Evolutionary conservation across 2,113 vertebrate species (phyloP), one percentile per base, ranked within the genome.

Genomic region (Anoura caudifer): DNA sequence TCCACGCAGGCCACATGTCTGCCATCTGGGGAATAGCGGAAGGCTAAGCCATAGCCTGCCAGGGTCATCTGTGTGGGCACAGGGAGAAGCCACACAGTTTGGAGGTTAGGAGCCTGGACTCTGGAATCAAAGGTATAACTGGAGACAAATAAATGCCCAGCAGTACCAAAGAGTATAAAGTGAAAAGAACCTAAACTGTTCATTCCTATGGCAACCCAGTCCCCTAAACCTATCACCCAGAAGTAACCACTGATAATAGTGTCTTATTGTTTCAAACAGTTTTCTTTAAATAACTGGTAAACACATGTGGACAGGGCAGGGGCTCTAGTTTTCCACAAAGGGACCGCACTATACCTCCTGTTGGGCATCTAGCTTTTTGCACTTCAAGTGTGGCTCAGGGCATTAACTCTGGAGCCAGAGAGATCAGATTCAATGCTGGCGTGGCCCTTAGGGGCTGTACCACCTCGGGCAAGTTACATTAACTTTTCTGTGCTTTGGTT

Each of bases 1-100:
- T 99, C 99, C 0, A 97, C 94, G 89, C 98, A 97, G 20, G 98
- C 97, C 82, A 99, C 99, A 0, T 99, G 99, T 38, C 98, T 98
- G 20, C 99, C 99, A 12, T 97, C 98, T 0, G 99, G 99, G 96
- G 98, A 98, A 96, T 99, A 99, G 28, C 99, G 99, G 97, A 99
- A 99, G 0, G 99, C 98, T 4, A 99, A 99, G 98, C 98, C 98
- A 15, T 99, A 99, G 80, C 99, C 99, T 12, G 97, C 99, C 0
- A 99, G 98, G 82, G 98, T 99, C 26, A 99, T 98, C 99, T 99
- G 86, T 96, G 52, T 97, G 45, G 50, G 94, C 0, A 33, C 13
- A 28, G 75, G 12, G 45, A 96, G 38, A 90, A 80, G 72, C 6
- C 45, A 50, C 15, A 81, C 2, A 45, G 56, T 67, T 13, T 20